These are phyloP conservation scores for Crematogaster levior DNA, from an alignment of 2,888 invertebrate genomes.

Conservation along the genomic window DNA sequence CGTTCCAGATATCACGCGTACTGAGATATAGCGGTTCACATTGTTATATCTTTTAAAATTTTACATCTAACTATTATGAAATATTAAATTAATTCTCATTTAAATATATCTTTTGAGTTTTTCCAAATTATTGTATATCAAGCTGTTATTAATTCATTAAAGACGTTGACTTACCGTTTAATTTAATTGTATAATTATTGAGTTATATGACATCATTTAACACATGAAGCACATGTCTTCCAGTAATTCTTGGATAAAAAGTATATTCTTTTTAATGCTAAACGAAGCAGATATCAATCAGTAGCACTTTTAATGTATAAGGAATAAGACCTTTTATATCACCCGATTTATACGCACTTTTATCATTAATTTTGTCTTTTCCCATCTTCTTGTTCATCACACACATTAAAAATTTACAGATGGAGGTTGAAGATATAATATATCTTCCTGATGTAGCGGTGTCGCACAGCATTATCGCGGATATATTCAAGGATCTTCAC, in stretches of 20 bases:
- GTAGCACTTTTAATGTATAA: background rate
- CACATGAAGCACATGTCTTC: background rate
- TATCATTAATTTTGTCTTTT: background rate
- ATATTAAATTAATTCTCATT: background rate
- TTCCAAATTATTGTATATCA: background rate
- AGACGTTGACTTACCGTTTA: constrained; percentile 13
- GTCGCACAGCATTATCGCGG: constrained; percentile 4
- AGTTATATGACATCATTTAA: background rate
- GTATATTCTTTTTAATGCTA: background rate
- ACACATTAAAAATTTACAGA: background rate
- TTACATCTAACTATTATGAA: background rate
- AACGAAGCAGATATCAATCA: background rate
- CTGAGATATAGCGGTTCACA: background rate
- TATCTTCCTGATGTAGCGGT: background rate
- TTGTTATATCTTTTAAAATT: background rate
- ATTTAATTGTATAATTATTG: background rate
- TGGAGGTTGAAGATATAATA: background rate
- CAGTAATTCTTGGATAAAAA: background rate
- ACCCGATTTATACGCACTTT: background rate
- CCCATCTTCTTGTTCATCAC: background rate
- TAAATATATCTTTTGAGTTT: background rate
- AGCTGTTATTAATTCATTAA: background rate
- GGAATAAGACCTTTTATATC: background rate
- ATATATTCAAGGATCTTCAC: background rate
- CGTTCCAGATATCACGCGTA: background rate